Percentiles rank a stretch among this genome's conserved stretches.
Conservation (phyloP, 2,113 vertebrate species). For the Saccopteryx bilineata region DNA sequence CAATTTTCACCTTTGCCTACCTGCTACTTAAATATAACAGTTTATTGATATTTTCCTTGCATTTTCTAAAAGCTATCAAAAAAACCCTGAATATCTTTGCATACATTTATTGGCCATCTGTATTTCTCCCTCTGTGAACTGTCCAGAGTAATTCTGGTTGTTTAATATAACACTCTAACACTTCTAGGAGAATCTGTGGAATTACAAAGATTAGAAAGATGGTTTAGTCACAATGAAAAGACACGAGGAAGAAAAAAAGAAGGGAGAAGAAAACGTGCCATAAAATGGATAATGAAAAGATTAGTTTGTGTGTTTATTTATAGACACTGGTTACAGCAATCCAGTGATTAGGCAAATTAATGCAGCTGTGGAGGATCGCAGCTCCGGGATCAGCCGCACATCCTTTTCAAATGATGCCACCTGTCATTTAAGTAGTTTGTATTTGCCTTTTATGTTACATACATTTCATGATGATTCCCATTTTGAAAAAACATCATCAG, state of each 20-base stretch:
- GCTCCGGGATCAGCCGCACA: slow-evolving; percentile 73
- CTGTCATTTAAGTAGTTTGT: slow-evolving; percentile 83
- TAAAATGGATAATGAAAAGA: slow-evolving; percentile 82
- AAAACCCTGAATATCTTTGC: not conserved
- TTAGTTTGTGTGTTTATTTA: slow-evolving; percentile 88
- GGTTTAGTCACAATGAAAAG: slow-evolving; percentile 78
- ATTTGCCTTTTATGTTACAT: slow-evolving; percentile 82
- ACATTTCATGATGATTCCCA: slow-evolving; percentile 72
- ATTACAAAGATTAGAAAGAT: slow-evolving; percentile 72
- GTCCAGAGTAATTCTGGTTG: slow-evolving; percentile 50
- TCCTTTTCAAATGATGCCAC: slow-evolving; percentile 83
- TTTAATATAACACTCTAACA: slow-evolving; percentile 65
- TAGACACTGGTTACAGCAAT: slow-evolving; percentile 88
- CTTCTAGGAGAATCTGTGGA: slow-evolving; percentile 49
- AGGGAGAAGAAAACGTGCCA: slow-evolving; percentile 70
- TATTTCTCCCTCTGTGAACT: slow-evolving; percentile 58
- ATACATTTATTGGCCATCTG: slow-evolving; percentile 53
- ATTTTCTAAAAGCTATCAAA: slow-evolving; percentile 28
- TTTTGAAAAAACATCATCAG: slow-evolving; percentile 68
- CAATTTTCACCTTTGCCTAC: slow-evolving; percentile 36
- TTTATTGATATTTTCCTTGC: not conserved
- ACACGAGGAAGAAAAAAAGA: slow-evolving; percentile 41
- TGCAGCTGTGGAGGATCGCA: slow-evolving; percentile 84
- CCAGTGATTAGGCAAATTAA: slow-evolving; percentile 88
- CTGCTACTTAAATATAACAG: slow-evolving; percentile 23